A percentile compares a stretch with the other conserved stretches of the same genome.
phyloP scores from a whole-genome alignment of 2,113 vertebrate species.

The Mastomys natalensis region DNA sequence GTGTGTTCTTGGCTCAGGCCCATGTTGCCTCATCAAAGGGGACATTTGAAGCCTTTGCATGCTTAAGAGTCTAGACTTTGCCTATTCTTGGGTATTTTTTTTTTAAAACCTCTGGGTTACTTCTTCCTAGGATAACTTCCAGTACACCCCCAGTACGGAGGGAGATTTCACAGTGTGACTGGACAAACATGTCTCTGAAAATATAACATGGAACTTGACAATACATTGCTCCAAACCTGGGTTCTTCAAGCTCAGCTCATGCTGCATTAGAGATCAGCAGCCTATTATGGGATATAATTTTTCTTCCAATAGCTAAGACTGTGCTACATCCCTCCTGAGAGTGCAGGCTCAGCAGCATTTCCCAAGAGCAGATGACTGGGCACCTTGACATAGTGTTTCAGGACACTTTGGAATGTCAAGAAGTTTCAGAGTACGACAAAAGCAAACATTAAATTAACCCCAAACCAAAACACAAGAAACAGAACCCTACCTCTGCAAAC shows the following conservation, averaged over 20 bases:
- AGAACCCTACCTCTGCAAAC: not conserved
- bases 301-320: not conserved
- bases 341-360: not conserved
- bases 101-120: not conserved
- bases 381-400: not conserved
- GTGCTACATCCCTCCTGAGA: not conserved
- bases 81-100: not conserved
- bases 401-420: not conserved
- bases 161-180: not conserved
- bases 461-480: not conserved
- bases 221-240: not conserved
- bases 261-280: not conserved
- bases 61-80: not conserved
- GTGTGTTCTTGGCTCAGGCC: not conserved
- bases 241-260: not conserved
- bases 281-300: not conserved
- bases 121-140: not conserved
- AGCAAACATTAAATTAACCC: not conserved
- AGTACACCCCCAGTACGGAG: not conserved
- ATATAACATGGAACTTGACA: not conserved
- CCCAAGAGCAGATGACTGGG: not conserved
- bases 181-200: not conserved
- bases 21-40: fast-evolving
- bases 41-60: not conserved
- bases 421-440: not conserved